These are phyloP conservation scores for Potamarius usumacintae DNA, from an alignment of 2,113 vertebrate species.

Conservation along the genomic window DNA sequence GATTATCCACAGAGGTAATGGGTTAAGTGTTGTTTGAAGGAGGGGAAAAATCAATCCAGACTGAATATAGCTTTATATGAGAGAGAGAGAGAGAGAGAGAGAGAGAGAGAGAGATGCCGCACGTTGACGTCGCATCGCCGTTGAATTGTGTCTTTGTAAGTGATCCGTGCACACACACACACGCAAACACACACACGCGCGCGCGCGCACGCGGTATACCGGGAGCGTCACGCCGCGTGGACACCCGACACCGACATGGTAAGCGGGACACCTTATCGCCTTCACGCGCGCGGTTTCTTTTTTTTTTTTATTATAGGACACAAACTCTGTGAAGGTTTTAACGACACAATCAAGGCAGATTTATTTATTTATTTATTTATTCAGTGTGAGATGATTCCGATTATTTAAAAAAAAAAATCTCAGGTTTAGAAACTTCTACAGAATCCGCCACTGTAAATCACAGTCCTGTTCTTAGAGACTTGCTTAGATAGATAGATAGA, in stretches of 20 bases:
- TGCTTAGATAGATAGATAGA: too few relatives aligned
- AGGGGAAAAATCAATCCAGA: slow-evolving; percentile 87
- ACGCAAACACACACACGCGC: slow-evolving; percentile 68
- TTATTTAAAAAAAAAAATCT: neutral
- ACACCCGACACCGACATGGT: slow-evolving; percentile 82
- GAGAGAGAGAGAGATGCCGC: slow-evolving; percentile 52
- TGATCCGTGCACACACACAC: slow-evolving; percentile 81
- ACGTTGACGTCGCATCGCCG: slow-evolving; percentile 67
- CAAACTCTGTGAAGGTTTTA: neutral
- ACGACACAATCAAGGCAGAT: too few relatives aligned
- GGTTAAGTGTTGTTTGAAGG: slow-evolving; percentile 80
- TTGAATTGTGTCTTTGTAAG: slow-evolving; percentile 77
- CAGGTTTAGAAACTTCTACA: neutral
- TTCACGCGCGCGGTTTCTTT: neutral
- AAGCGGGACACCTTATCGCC: slow-evolving; percentile 60
- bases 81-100: slow-evolving; percentile 12
- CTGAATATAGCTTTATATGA: slow-evolving; percentile 92
- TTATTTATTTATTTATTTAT: neutral
- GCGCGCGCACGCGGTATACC: slow-evolving; percentile 65
- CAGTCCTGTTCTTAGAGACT: too few relatives aligned
- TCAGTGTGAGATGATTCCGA: neutral
- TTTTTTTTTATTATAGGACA: neutral
- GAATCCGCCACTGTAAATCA: neutral
- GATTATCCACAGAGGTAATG: slow-evolving; percentile 89
- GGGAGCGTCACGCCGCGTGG: slow-evolving; percentile 81